These are phyloP conservation scores for Lordiphosa clarofinis DNA, from an alignment of 1,140 invertebrate genomes.

Conservation along the genomic window DNA sequence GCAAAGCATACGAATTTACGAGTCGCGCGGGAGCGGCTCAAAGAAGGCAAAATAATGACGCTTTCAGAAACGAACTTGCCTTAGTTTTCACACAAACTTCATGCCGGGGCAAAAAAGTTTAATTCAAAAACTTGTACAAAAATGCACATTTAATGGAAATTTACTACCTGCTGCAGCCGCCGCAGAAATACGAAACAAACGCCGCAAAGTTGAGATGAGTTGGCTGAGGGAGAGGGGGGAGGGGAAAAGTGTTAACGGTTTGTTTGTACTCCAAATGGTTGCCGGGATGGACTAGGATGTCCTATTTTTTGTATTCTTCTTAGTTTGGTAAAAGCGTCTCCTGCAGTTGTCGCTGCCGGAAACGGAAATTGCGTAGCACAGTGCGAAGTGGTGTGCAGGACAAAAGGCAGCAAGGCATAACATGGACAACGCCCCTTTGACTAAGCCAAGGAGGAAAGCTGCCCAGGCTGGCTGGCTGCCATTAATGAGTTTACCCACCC, in stretches of 20 bases:
- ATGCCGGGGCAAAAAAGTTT: constrained; percentile 70
- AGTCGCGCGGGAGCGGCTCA: constrained; percentile 7
- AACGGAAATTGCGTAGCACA: constrained; percentile 74
- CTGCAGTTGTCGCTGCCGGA: constrained; percentile 66
- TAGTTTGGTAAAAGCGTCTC: constrained; percentile 17
- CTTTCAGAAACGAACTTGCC: constrained; percentile 62
- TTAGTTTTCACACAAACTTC: constrained; percentile 56
- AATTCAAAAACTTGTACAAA: constrained; percentile 80
- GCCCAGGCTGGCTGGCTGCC: constrained; percentile 41
- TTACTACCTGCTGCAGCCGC: constrained; percentile 69
- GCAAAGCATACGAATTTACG: constrained; percentile 32
- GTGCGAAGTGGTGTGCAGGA: constrained; percentile 42
- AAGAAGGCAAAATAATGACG: constrained; percentile 45
- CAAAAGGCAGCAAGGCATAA: constrained; percentile 34
- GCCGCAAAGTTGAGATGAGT: constrained; percentile 57
- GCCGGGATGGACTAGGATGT: constrained; percentile 8
- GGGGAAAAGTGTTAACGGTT: constrained; percentile 69
- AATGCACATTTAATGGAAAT: constrained; percentile 79
- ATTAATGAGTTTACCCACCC: constrained; percentile 45
- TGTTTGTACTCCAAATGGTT: constrained; percentile 64
- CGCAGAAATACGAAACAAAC: constrained; percentile 51
- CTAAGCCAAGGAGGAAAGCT: constrained; percentile 1
- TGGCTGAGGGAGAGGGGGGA: neutral
- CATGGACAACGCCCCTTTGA: constrained; percentile 19
- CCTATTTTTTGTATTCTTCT: constrained; percentile 4